A percentile compares a stretch with the other conserved stretches of the same genome.
phyloP scores from a whole-genome alignment of 2,888 invertebrate genomes.

The Ophion ventricosus region DNA sequence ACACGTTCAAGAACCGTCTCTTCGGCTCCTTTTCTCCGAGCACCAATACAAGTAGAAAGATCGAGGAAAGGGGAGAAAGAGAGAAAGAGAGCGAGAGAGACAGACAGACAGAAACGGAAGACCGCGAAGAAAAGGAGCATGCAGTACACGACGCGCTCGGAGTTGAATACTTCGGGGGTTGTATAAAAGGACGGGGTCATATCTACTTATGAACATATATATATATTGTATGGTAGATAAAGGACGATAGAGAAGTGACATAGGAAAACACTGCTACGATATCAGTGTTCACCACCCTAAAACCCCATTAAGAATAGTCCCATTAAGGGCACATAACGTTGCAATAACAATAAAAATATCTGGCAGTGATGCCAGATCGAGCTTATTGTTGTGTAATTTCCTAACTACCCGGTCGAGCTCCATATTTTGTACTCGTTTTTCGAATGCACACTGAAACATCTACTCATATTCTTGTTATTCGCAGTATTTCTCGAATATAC shows the following conservation, averaged over 20 bases:
- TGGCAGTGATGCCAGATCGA: constrained; percentile 64
- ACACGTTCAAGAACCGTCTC: constrained; percentile 28
- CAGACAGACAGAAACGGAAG: constrained; percentile 5
- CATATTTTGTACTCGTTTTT: not conserved
- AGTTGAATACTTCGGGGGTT: constrained; percentile 31
- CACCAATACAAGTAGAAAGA: constrained; percentile 31
- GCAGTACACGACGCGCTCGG: constrained; percentile 44
- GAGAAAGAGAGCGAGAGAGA: constrained; percentile 17
- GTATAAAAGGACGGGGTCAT: constrained; percentile 30
- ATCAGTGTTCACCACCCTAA: constrained; percentile 48
- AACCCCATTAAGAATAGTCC: constrained; percentile 40
- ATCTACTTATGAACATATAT: not conserved
- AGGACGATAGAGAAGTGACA: constrained; percentile 43
- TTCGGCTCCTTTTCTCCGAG: constrained; percentile 38
- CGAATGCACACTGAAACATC: constrained; percentile 25
- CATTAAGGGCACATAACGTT: constrained; percentile 66
- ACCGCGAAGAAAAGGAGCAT: constrained; percentile 70
- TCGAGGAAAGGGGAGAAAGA: constrained; percentile 15
- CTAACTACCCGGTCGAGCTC: constrained; percentile 58
- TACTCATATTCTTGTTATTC: constrained; percentile 8
- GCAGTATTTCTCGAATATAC: constrained; percentile 21
- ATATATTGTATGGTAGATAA: constrained; percentile 13
- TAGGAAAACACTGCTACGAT: constrained; percentile 48
- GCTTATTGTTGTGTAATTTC: constrained; percentile 71
- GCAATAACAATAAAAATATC: constrained; percentile 70